These are phyloP conservation scores for Notodromas monacha DNA, from an alignment of 2,888 invertebrate species.

Conservation along the genomic window DNA sequence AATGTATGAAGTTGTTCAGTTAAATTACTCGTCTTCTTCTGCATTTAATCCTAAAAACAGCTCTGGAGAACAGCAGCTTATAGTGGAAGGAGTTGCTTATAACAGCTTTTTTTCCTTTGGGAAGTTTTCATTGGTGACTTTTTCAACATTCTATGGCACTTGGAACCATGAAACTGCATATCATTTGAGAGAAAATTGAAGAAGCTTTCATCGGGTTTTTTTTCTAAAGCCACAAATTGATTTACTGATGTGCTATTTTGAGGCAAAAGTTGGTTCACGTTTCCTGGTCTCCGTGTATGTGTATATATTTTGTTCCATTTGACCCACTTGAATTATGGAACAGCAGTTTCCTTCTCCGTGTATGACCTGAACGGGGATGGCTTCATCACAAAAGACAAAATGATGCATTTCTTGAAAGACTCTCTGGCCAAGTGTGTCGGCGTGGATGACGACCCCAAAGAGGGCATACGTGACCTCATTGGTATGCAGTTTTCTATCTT, in stretches of 20 bases:
- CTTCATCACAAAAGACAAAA: background rate
- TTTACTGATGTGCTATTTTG: too few relatives aligned
- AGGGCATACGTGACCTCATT: background rate
- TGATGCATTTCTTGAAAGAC: background rate
- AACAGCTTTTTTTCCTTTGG: background rate
- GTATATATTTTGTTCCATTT: too few relatives aligned
- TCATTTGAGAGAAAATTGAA: background rate
- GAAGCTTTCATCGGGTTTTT: slow-evolving; percentile 1
- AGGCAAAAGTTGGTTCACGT: too few relatives aligned
- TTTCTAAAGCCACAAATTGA: slow-evolving; percentile 1
- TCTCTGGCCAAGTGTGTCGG: background rate
- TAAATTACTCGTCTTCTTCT: too few relatives aligned
- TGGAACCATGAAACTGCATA: too few relatives aligned
- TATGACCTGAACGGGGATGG: slow-evolving; percentile 6
- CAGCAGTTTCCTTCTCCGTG: background rate
- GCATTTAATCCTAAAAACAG: too few relatives aligned
- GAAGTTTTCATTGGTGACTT: background rate
- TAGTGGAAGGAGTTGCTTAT: background rate
- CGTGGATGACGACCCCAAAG: background rate
- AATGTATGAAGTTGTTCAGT: too few relatives aligned
- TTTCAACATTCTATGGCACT: background rate
- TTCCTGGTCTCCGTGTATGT: too few relatives aligned
- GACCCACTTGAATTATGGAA: too few relatives aligned
- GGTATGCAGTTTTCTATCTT: too few relatives aligned
- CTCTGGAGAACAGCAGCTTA: too few relatives aligned